Conservation (phyloP, 2,113 vertebrate genomes). For the Saguinus imperator region DNA sequence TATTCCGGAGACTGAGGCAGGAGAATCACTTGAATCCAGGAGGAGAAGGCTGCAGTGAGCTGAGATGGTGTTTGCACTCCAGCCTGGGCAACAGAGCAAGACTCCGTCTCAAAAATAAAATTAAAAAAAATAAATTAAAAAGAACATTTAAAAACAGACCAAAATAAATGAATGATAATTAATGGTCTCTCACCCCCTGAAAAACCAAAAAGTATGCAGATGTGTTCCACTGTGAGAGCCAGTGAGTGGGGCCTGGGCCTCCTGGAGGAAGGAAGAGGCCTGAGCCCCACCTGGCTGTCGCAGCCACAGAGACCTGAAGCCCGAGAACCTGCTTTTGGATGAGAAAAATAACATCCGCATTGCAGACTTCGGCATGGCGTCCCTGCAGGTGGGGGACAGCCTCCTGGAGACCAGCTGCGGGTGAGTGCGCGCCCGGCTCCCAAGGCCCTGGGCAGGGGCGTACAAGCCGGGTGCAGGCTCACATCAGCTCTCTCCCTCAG, state of each 20-base stretch:
- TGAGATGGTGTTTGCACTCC: not conserved
- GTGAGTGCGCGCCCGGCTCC: conserved; percentile 81
- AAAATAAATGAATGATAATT: not conserved
- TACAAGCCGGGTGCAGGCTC: not conserved
- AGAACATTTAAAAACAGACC: not conserved
- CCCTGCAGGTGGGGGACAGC: conserved; percentile 95
- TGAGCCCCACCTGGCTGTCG: not conserved
- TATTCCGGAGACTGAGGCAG: not conserved
- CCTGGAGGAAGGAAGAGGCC: not conserved
- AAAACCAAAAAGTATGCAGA: not conserved
- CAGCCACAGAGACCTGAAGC: conserved; percentile 96
- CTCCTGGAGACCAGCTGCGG: conserved; percentile 96
- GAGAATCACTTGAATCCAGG: not conserved
- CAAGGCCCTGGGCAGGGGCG: rapidly evolving
- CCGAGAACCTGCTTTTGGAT: conserved; percentile 94
- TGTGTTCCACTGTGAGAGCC: not conserved
- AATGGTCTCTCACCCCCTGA: not conserved
- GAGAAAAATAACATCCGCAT: conserved; percentile 97
- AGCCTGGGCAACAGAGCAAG: not conserved
- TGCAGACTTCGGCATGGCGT: conserved; percentile 96
- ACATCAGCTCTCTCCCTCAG: conserved; percentile 65
- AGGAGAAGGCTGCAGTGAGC: not conserved
- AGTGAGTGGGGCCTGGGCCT: too few species aligned
- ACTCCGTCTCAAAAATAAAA: not conserved
- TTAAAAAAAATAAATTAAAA: not conserved